Conservation (phyloP, 2,797 vertebrate species). For the Karalla daura region DNA sequence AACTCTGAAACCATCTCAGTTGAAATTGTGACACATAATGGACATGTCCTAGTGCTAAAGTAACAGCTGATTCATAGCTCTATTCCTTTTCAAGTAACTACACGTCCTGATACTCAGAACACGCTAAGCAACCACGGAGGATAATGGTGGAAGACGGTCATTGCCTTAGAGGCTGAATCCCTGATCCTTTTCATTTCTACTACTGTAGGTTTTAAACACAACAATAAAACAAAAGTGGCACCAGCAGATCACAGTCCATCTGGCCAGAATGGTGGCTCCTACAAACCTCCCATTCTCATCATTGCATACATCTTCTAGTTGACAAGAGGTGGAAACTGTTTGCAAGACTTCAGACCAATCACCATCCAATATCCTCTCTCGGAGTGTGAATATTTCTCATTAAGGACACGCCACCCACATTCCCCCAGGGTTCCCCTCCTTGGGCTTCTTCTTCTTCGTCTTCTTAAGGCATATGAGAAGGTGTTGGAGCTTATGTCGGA, state of each 20-base stretch:
- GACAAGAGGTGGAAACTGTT: too few relatives aligned
- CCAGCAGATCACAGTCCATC: not conserved
- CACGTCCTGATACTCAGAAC: not conserved
- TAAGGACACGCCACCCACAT: conserved; percentile 5
- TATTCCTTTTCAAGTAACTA: not conserved
- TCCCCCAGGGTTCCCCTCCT: not conserved
- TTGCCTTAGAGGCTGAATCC: conserved; percentile 12
- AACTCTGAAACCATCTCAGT: conserved; percentile 3
- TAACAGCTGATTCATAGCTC: conserved; percentile 8
- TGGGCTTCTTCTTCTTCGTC: not conserved
- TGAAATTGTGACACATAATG: conserved; percentile 2
- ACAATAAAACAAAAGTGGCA: conserved; percentile 1
- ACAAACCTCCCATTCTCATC: too few relatives aligned
- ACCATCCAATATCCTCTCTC: not conserved
- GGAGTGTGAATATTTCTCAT: conserved; percentile 6
- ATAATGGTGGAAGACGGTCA: conserved; percentile 39
- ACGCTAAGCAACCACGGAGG: conserved; percentile 5
- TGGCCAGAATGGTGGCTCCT: not conserved
- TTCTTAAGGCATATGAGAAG: conserved; percentile 64
- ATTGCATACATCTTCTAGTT: not conserved
- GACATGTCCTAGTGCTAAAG: conserved; percentile 1
- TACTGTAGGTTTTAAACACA: not conserved
- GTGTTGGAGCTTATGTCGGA: conserved; percentile 29
- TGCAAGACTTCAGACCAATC: conserved; percentile 17
- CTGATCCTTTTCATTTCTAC: not conserved